Conservation (phyloP, 2,113 vertebrate genomes). For the Illadopsis cleaveri region DNA sequence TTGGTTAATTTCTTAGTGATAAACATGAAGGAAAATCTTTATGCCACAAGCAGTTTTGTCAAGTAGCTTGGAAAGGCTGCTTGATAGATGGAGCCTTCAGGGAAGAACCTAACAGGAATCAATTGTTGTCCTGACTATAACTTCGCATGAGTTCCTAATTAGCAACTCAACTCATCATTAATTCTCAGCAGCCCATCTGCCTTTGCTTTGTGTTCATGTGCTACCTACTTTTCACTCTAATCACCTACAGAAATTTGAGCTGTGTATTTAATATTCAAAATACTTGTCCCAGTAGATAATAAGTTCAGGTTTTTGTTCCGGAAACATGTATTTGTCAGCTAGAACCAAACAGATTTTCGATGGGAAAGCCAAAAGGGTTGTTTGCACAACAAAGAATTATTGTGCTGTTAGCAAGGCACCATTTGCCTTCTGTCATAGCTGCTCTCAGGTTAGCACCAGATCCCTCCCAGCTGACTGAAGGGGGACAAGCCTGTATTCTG, state of each 20-base stretch:
- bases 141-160: slow-evolving; percentile 32
- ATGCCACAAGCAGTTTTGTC: slow-evolving; percentile 35
- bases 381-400: not conserved
- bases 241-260: not conserved
- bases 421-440: not conserved
- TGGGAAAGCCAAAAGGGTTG: not conserved
- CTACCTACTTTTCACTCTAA: not conserved
- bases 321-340: not conserved
- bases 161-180: not conserved
- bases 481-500: not conserved
- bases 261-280: not conserved
- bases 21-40: slow-evolving; percentile 69
- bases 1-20: slow-evolving; percentile 29
- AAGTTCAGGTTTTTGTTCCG: not conserved
- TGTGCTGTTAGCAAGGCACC: not conserved
- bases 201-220: not conserved
- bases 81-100: slow-evolving; percentile 61
- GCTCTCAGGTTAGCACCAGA: not conserved
- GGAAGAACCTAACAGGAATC: slow-evolving; percentile 38
- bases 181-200: not conserved
- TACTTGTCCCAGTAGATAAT: not conserved
- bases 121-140: slow-evolving; percentile 12
- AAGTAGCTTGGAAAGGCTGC: not conserved
- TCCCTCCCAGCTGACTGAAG: not conserved
- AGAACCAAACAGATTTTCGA: not conserved